Base-by-base conservation (phyloP, 2,888 invertebrate genomes). In the Tortricodes alternella region DNA sequence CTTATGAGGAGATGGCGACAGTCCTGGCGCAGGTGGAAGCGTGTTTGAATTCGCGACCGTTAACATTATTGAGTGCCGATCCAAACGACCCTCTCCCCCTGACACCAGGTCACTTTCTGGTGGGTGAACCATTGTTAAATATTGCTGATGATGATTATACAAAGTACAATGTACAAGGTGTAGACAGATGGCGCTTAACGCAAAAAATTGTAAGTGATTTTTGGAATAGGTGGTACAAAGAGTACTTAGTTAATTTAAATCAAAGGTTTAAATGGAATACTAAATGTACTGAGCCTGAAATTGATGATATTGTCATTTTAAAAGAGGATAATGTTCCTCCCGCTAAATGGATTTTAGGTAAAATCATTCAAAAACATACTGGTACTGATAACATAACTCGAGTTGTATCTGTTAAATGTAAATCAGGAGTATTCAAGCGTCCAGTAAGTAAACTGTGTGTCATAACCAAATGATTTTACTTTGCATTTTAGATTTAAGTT, bases 271-370 rank as follows among this genome's bases (percentile, higher is more conserved):
- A 43, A 43, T 43, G 29, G 44, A 32, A 46, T 32, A 32, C 29
- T 19, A 29, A 29, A 32, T 18, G 19, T 46, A 29, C 39, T 21
- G 60, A 53, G 32, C 21, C 38, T 18, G 29, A 53, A 2, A 23
- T 53, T 11, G 23, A 24, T 16, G 58, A 55, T 38, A 29, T 58
- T 32, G 59, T 57, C 23, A 13, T 61, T 11, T 7, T 61, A 7
- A 58, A 35, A 41, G 55, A 58, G 11, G 50, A 59, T n/a, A 61
- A 61, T 48, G 18, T 61, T 3, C 59, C 59, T 32, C 57, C 61
- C 11, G 46, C 53, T 8, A 59, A 51, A 52, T 59, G 53, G 59
- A 27, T 59, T 41, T 38, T 62, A 29, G 53, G 61, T 7, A 59
- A 43, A 43, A 50, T 61, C 5, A 32, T 57, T n/a, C 9, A 57